These are phyloP conservation scores for Drosophila macrospina DNA, from an alignment of 2,888 invertebrate genomes.

Conservation along the genomic window DNA sequence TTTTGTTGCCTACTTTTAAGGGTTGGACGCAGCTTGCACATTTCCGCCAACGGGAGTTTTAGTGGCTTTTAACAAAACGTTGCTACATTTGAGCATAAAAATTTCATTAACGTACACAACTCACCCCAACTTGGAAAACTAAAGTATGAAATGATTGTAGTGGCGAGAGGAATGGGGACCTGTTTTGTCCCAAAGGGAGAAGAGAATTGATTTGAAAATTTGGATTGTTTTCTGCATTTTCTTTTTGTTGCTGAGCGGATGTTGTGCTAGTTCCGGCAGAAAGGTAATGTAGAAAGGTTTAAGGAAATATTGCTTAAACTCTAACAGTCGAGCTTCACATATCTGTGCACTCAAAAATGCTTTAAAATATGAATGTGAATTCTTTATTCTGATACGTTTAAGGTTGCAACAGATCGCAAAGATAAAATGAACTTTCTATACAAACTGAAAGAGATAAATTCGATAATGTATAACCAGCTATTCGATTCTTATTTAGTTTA, in stretches of 20 bases:
- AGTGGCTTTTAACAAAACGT: slow-evolving; percentile 62
- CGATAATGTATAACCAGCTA: too few species aligned
- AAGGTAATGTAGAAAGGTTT: background rate
- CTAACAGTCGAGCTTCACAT: too few species aligned
- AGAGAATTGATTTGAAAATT: slow-evolving; percentile 69
- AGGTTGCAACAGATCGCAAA: too few species aligned
- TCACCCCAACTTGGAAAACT: slow-evolving; percentile 43
- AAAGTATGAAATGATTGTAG: slow-evolving; percentile 10
- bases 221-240: slow-evolving; percentile 43
- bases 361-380: too few species aligned
- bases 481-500: too few species aligned
- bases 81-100: slow-evolving; percentile 65
- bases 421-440: too few species aligned
- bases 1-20: slow-evolving; percentile 74
- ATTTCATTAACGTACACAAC: slow-evolving; percentile 67
- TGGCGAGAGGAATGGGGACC: background rate
- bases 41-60: slow-evolving; percentile 49
- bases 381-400: too few species aligned
- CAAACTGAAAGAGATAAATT: too few species aligned
- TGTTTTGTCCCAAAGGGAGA: slow-evolving; percentile 50
- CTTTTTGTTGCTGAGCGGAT: slow-evolving; percentile 17
- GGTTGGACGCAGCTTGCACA: slow-evolving; percentile 70
- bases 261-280: slow-evolving; percentile 16
- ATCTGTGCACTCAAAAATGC: too few species aligned
- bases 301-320: too few species aligned